Evolutionary conservation across 1,140 invertebrate genomes (phyloP).

Genomic region (Lordiphosa clarofinis): DNA sequence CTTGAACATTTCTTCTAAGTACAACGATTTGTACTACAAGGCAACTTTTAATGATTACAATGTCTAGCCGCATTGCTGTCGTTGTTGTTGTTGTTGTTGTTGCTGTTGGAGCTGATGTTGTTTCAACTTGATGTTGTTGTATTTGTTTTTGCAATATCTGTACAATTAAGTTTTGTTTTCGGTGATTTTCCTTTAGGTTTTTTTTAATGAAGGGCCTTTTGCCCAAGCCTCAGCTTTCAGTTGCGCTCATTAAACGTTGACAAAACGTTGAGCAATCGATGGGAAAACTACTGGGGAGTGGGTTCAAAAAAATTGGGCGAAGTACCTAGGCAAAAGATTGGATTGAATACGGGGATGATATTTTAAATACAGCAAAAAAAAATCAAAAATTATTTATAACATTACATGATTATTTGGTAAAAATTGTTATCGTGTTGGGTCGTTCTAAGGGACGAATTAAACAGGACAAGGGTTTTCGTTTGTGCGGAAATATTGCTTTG

Average conservation of each 20-base stretch:
- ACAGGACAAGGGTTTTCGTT: too few relatives aligned
- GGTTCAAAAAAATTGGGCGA: too few relatives aligned
- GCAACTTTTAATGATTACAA: constrained; percentile 76
- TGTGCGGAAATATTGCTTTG: too few relatives aligned
- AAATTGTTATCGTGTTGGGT: too few relatives aligned
- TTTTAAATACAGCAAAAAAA: too few relatives aligned
- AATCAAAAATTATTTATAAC: too few relatives aligned
- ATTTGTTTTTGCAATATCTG: constrained; percentile 50
- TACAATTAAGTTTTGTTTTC: constrained; percentile 71
- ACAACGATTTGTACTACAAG: constrained; percentile 77
- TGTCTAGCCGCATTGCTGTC: constrained; percentile 38
- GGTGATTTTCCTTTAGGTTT: constrained; percentile 47
- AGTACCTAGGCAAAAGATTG: too few relatives aligned
- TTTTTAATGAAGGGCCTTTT: constrained; percentile 61
- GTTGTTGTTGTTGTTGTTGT: constrained; percentile 21
- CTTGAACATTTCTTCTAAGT: constrained; percentile 72
- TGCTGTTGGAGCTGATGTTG: too few relatives aligned
- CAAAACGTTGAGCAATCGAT: constrained; percentile 53
- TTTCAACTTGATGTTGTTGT: constrained; percentile 23
- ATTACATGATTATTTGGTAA: too few relatives aligned
- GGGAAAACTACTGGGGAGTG: constrained; percentile 6
- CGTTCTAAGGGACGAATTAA: too few relatives aligned
- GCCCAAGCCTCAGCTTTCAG: constrained; percentile 21
- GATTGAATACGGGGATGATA: too few relatives aligned
- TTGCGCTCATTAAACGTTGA: constrained; percentile 63